phyloP scores from a whole-genome alignment of 2,797 vertebrate genomes.

The Pangasius macronema region DNA sequence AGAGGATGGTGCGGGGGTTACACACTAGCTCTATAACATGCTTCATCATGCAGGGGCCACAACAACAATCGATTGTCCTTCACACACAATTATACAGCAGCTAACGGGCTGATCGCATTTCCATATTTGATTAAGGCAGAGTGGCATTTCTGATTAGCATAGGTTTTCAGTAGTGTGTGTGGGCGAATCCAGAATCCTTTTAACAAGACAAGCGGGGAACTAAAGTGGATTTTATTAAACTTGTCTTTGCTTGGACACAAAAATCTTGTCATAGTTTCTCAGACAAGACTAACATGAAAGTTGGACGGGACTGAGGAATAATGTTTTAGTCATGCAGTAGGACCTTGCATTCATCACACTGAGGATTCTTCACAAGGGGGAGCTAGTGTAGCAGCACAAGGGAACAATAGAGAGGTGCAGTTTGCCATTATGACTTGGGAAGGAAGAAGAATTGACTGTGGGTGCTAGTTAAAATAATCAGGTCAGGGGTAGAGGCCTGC shows the following conservation, averaged over 20 bases:
- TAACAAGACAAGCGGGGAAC: neutral
- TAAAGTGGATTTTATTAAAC: neutral
- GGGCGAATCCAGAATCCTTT: neutral
- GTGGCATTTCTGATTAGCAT: neutral
- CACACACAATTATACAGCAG: neutral
- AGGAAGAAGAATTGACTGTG: neutral
- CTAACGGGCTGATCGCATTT: neutral
- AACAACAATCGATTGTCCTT: neutral
- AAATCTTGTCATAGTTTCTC: neutral
- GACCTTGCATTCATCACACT: neutral
- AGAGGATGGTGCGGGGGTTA: slow-evolving; percentile 86
- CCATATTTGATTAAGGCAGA: slow-evolving; percentile 5
- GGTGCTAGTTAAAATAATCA: neutral
- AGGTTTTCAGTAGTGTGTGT: neutral
- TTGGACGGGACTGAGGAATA: neutral
- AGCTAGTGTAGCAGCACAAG: neutral
- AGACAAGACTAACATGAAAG: no score
- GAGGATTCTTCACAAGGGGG: slow-evolving; percentile 23
- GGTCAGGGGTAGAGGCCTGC: neutral
- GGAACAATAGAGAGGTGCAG: neutral
- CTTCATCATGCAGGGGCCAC: neutral
- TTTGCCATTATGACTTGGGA: neutral
- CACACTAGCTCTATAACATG: neutral
- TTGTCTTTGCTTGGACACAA: neutral
- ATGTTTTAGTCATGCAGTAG: neutral